Evolutionary conservation across 2,888 invertebrate species (phyloP).

Genomic region (Sepiola atlantica): DNA sequence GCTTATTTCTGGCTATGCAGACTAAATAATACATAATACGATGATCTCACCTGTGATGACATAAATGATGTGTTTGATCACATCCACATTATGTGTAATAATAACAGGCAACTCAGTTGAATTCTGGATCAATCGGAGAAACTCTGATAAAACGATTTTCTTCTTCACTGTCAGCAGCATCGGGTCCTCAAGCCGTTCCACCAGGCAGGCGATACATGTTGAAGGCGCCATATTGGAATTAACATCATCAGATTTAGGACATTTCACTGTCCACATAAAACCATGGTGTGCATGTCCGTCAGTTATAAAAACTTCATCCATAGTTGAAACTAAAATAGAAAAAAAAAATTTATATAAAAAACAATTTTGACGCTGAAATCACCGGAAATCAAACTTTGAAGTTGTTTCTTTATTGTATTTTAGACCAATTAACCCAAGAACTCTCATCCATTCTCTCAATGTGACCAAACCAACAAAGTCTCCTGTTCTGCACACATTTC

Average conservation of each 20-base stretch:
- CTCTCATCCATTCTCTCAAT: too few relatives aligned
- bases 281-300: background rate
- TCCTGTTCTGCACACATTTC: too few relatives aligned
- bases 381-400: too few relatives aligned
- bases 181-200: constrained; percentile 23
- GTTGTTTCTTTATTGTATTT: background rate
- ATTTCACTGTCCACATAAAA: constrained; percentile 33
- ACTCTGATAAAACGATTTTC: constrained; percentile 4
- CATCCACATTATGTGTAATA: constrained; percentile 23
- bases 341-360: background rate
- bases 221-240: background rate
- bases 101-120: background rate
- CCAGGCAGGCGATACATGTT: constrained; percentile 14
- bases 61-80: background rate
- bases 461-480: too few relatives aligned
- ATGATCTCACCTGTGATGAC: background rate
- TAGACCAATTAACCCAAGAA: too few relatives aligned
- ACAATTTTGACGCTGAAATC: too few relatives aligned
- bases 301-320: constrained; percentile 1
- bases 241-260: background rate
- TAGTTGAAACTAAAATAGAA: background rate
- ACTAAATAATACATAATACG: too few relatives aligned
- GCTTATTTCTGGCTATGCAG: too few relatives aligned
- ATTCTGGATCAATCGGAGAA: background rate
- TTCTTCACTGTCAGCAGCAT: background rate